A percentile compares a stretch with the other conserved stretches of the same genome.
Conservation (phyloP, 2,888 invertebrate genomes). For the Caenorhabditis sp. region DNA sequence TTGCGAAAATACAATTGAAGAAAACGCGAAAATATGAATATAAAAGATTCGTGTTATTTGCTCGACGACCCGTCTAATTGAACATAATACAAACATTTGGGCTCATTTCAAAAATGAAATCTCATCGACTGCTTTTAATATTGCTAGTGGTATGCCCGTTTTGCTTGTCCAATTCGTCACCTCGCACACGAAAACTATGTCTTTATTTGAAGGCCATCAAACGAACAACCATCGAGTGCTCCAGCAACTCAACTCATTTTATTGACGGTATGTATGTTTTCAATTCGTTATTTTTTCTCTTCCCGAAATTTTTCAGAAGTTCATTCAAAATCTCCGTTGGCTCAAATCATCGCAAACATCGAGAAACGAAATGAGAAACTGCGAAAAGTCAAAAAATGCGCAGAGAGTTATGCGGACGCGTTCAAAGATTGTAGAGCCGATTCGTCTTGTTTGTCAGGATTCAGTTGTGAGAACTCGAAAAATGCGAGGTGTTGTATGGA, state of each 20-base stretch:
- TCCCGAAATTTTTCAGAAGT: constrained; percentile 6
- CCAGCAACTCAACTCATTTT: constrained; percentile 5
- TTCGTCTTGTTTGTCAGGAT: constrained; percentile 27
- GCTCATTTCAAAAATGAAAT: not conserved
- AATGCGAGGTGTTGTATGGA: constrained; percentile 31
- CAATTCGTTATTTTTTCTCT: not conserved
- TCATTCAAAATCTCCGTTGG: constrained; percentile 24
- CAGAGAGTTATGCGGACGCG: constrained; percentile 13
- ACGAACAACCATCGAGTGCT: constrained; percentile 20
- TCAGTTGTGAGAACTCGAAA: constrained; percentile 32
- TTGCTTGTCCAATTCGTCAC: constrained; percentile 8
- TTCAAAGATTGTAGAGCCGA: constrained; percentile 36
- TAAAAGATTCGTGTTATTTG: not conserved
- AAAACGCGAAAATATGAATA: not conserved
- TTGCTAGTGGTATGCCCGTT: not conserved
- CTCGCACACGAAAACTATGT: constrained; percentile 27
- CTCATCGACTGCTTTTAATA: not conserved
- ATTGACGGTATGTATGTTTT: not conserved
- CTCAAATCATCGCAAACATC: constrained; percentile 35
- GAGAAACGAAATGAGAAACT: constrained; percentile 30
- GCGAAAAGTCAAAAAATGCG: constrained; percentile 13
- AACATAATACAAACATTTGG: too few species aligned
- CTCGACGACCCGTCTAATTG: not conserved
- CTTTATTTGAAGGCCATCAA: constrained; percentile 27
- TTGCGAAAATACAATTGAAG: too few species aligned